Percentiles rank a stretch among this genome's conserved stretches.
Conservation (phyloP, 2,888 invertebrate species). For the Candidula unifasciata region DNA sequence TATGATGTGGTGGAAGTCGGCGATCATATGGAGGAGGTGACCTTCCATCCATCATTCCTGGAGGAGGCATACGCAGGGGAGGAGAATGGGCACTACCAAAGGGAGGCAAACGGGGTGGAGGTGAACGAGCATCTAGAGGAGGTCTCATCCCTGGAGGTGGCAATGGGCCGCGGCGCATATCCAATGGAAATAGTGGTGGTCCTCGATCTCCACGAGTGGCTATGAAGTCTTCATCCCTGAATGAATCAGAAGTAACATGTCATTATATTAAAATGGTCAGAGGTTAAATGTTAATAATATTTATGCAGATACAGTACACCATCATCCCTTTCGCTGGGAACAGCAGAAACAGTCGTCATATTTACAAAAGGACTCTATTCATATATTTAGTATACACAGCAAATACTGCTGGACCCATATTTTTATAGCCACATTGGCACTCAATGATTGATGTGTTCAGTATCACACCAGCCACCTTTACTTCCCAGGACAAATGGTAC, state of each 20-base stretch:
- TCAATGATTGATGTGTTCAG: too few relatives aligned
- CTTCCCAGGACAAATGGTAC: too few relatives aligned
- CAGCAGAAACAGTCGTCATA: too few relatives aligned
- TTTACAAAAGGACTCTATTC: too few relatives aligned
- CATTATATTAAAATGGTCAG: background rate
- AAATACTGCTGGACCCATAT: too few relatives aligned
- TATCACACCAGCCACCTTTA: too few relatives aligned
- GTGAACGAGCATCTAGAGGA: constrained; percentile 35
- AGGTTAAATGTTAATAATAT: too few relatives aligned
- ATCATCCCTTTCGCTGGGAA: too few relatives aligned
- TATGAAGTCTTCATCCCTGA: constrained; percentile 38
- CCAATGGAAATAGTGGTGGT: constrained; percentile 39
- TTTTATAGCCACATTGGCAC: too few relatives aligned
- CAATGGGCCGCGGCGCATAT: constrained; percentile 27
- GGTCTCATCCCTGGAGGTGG: constrained; percentile 45
- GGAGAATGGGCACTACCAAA: constrained; percentile 36
- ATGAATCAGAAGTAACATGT: background rate
- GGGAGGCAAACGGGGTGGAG: constrained; percentile 36
- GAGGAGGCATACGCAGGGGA: constrained; percentile 42
- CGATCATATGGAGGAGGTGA: constrained; percentile 51
- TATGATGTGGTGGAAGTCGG: constrained; percentile 45
- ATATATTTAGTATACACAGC: too few relatives aligned
- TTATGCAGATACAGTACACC: too few relatives aligned
- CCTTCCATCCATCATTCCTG: constrained; percentile 46
- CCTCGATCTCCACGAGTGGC: constrained; percentile 36